These are phyloP conservation scores for Meriones unguiculatus DNA, from an alignment of 2,113 vertebrate genomes.

Conservation along the genomic window DNA sequence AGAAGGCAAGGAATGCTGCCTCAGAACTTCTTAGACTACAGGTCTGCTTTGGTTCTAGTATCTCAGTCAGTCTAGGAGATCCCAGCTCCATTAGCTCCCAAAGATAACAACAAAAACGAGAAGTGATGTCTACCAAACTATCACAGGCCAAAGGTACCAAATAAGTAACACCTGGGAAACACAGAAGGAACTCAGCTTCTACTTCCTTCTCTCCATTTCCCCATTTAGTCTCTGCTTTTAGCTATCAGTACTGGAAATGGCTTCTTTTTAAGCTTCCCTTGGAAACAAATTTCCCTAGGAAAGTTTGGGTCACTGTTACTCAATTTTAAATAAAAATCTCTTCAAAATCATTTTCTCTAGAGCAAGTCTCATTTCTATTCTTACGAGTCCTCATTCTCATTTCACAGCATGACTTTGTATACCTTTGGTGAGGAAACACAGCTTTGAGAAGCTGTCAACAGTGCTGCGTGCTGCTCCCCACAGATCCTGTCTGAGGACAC, in stretches of 20 bases:
- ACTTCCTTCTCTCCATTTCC: neutral
- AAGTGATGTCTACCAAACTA: neutral
- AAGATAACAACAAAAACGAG: neutral
- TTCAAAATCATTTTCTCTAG: neutral
- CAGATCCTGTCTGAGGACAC: neutral
- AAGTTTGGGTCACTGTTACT: neutral
- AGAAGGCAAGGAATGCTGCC: neutral
- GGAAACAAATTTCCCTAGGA: neutral
- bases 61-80: neutral
- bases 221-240: neutral
- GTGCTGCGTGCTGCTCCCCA: neutral
- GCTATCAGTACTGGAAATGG: neutral
- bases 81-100: neutral
- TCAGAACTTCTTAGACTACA: neutral
- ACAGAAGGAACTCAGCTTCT: neutral
- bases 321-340: slow-evolving; percentile 18
- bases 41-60: neutral
- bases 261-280: neutral
- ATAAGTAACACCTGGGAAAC: neutral
- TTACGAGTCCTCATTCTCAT: neutral
- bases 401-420: slow-evolving; percentile 15
- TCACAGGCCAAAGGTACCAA: neutral
- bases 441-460: neutral
- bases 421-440: neutral
- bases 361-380: neutral